Conservation (phyloP, 2,113 vertebrate species). For the Tenebrosternarchus preto region DNA sequence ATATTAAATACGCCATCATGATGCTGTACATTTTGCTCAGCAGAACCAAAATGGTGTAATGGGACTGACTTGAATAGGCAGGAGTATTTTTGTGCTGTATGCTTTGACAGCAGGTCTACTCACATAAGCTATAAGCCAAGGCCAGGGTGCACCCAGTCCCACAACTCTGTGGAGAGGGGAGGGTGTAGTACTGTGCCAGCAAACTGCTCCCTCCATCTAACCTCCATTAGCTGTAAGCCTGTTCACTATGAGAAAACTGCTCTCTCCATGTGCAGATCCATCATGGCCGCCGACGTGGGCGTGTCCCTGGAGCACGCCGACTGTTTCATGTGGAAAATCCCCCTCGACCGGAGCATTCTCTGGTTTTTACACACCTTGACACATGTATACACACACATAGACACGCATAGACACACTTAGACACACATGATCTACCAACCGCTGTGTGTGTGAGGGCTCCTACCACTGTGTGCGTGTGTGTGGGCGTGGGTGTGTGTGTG, state of each 20-base stretch:
- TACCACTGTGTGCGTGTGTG: no score
- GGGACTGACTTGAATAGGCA: not conserved
- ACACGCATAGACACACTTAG: not conserved
- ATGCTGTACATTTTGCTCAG: not conserved
- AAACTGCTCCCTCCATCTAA: conserved; percentile 49
- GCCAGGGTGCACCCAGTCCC: not conserved
- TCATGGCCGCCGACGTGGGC: conserved; percentile 68
- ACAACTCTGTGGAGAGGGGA: not conserved
- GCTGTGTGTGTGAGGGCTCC: conserved; percentile 38
- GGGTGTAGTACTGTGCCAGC: conserved; percentile 32
- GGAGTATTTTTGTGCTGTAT: not conserved
- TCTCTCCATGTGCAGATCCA: conserved; percentile 64
- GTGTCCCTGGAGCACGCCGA: conserved; percentile 75
- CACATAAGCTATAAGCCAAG: not conserved
- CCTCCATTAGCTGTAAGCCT: conserved; percentile 66
- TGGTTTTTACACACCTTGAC: conserved; percentile 60
- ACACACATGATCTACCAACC: conserved; percentile 20
- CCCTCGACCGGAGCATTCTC: conserved; percentile 75
- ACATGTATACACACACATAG: conserved; percentile 11
- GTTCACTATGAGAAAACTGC: conserved; percentile 73
- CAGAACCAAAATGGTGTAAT: not conserved
- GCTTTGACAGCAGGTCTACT: not conserved
- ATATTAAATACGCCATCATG: not conserved
- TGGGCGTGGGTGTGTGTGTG: conserved; percentile 36
- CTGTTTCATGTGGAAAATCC: conserved; percentile 80